These are phyloP conservation scores for Acanthis flammea DNA, from an alignment of 2,797 vertebrate genomes.

Conservation along the genomic window DNA sequence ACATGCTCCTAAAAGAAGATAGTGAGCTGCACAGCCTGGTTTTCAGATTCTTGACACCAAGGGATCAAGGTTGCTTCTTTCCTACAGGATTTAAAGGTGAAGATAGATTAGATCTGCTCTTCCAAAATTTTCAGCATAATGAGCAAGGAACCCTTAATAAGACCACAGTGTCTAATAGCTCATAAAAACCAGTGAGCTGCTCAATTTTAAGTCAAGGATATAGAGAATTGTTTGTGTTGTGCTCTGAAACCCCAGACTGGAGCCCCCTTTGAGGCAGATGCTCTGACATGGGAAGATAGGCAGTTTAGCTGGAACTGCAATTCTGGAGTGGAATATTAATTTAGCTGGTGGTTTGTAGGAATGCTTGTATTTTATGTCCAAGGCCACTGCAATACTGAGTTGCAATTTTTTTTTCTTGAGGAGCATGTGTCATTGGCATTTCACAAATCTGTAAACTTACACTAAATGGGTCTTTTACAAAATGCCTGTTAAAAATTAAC, in stretches of 20 bases:
- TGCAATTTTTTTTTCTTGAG: background rate
- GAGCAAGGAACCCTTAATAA: background rate
- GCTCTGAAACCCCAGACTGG: background rate
- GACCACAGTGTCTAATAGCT: background rate
- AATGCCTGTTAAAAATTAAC: conserved; percentile 23
- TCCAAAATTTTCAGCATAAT: background rate
- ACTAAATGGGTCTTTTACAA: background rate
- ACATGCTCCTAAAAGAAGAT: background rate
- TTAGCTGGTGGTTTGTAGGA: background rate
- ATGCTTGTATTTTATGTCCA: background rate
- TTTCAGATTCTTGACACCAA: background rate
- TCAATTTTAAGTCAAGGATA: background rate
- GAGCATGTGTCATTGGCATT: background rate
- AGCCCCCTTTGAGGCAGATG: background rate
- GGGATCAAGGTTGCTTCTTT: background rate
- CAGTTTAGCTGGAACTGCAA: background rate
- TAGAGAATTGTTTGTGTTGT: background rate
- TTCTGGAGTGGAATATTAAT: background rate
- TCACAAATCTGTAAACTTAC: background rate
- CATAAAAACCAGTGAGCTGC: background rate
- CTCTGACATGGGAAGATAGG: background rate
- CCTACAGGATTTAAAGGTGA: background rate
- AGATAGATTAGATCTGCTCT: background rate
- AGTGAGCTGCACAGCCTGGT: background rate
- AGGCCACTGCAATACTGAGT: background rate